Evolutionary conservation across 2,888 invertebrate genomes (phyloP).

Genomic region (Nemapogon koenigi): DNA sequence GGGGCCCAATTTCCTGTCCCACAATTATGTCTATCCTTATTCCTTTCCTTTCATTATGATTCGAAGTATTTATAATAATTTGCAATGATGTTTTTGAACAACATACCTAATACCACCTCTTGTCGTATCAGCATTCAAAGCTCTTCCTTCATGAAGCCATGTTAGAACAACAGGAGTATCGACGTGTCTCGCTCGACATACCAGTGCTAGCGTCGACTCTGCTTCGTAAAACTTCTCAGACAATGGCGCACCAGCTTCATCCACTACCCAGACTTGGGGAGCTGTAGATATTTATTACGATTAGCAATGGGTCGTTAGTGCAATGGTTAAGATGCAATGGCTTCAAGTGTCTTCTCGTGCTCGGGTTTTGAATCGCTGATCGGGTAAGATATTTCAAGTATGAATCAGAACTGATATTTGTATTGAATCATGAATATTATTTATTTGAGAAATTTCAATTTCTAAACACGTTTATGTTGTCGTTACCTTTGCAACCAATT

Average conservation of each 20-base stretch:
- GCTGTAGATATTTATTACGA: slow-evolving; percentile 38
- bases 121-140: slow-evolving; percentile 70
- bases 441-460: neutral
- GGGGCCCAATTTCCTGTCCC: too few species aligned
- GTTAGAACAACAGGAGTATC: slow-evolving; percentile 54
- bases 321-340: too few species aligned
- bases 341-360: too few species aligned
- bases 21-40: too few species aligned
- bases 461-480: neutral
- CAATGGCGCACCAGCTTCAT: slow-evolving; percentile 69
- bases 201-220: slow-evolving; percentile 71
- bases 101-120: slow-evolving; percentile 69
- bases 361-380: neutral
- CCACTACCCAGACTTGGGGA: slow-evolving; percentile 73
- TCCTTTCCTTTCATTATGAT: neutral
- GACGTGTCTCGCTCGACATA: slow-evolving; percentile 61
- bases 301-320: neutral
- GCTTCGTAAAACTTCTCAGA: slow-evolving; percentile 72
- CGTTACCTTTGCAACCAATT: neutral
- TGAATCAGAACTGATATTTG: neutral
- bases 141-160: slow-evolving; percentile 70
- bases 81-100: neutral
- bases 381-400: neutral
- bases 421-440: neutral
- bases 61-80: neutral